Evolutionary conservation across 2,888 invertebrate species (phyloP).

Genomic region (Xiphydria camelus): DNA sequence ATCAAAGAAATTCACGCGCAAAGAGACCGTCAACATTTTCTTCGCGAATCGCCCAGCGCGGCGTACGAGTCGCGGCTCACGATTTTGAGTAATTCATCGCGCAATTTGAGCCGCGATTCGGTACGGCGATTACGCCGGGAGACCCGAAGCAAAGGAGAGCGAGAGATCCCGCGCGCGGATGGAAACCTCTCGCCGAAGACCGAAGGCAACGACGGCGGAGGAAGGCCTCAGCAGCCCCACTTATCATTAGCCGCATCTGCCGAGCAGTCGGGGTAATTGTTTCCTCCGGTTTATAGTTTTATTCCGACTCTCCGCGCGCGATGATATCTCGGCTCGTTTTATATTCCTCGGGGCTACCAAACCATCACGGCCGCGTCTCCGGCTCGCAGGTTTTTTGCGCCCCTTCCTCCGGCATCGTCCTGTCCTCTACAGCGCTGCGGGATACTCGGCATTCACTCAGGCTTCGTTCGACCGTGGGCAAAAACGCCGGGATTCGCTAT

Average conservation of each 20-base stretch:
- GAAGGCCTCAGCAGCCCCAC: constrained; percentile 29
- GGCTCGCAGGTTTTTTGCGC: constrained; percentile 5
- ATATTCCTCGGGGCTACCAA: constrained; percentile 47
- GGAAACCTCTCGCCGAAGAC: constrained; percentile 9
- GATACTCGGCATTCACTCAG: no score
- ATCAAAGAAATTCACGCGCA: no score
- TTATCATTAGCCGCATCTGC: constrained; percentile 56
- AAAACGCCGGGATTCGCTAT: no score
- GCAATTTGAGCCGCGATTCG: constrained; percentile 27
- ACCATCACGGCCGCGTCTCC: constrained; percentile 38
- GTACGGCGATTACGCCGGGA: constrained; percentile 26
- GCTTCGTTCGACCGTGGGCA: no score
- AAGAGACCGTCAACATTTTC: no score
- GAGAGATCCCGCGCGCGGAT: not conserved
- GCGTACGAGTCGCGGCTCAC: no score
- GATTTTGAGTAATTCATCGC: constrained; percentile 30
- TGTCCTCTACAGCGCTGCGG: not conserved
- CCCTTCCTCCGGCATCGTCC: no score
- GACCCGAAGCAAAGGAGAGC: constrained; percentile 7
- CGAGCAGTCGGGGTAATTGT: constrained; percentile 53
- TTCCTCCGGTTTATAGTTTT: constrained; percentile 57
- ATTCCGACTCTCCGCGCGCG: constrained; percentile 49
- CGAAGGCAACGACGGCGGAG: not conserved
- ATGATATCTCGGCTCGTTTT: constrained; percentile 54
- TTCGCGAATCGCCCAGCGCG: no score